Conservation (phyloP, 2,797 vertebrate genomes). For the Cynodonichthys magdalenae region DNA sequence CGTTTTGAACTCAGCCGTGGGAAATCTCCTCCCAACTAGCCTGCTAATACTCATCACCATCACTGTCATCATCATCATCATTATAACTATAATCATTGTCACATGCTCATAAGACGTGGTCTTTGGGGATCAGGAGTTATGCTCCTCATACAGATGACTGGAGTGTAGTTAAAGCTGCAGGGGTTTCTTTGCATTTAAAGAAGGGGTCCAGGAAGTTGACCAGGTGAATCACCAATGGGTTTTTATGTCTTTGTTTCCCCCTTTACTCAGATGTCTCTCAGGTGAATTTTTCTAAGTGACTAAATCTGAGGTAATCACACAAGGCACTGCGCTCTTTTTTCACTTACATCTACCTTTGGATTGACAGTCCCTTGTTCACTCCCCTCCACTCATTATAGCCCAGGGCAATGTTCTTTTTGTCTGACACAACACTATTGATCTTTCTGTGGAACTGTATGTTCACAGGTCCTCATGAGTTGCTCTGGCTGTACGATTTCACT, state of each 20-base stretch:
- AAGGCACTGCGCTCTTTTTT: slow-evolving; percentile 52
- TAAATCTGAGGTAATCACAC: slow-evolving; percentile 39
- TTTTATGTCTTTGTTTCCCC: slow-evolving; percentile 18
- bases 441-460: slow-evolving; percentile 53
- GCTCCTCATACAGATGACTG: slow-evolving; percentile 31
- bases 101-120: slow-evolving; percentile 20
- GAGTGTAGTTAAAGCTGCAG: slow-evolving; percentile 17
- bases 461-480: slow-evolving; percentile 43
- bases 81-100: slow-evolving; percentile 14
- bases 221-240: slow-evolving; percentile 29
- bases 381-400: slow-evolving; percentile 48
- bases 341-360: slow-evolving; percentile 37
- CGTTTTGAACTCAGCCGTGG: slow-evolving; percentile 54
- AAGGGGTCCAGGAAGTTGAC: slow-evolving; percentile 23
- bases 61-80: slow-evolving; percentile 56
- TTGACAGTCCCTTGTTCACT: slow-evolving; percentile 47
- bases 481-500: slow-evolving; percentile 41
- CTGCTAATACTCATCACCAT: slow-evolving; percentile 73
- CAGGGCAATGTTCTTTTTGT: slow-evolving; percentile 55
- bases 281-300: slow-evolving; percentile 38
- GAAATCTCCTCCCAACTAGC: slow-evolving; percentile 48
- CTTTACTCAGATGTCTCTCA: slow-evolving; percentile 21
- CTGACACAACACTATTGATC: slow-evolving; percentile 68
- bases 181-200: slow-evolving; percentile 25
- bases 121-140: slow-evolving; percentile 27